Base-by-base conservation (phyloP, 2,888 invertebrate species). In the Heliconius sara region DNA sequence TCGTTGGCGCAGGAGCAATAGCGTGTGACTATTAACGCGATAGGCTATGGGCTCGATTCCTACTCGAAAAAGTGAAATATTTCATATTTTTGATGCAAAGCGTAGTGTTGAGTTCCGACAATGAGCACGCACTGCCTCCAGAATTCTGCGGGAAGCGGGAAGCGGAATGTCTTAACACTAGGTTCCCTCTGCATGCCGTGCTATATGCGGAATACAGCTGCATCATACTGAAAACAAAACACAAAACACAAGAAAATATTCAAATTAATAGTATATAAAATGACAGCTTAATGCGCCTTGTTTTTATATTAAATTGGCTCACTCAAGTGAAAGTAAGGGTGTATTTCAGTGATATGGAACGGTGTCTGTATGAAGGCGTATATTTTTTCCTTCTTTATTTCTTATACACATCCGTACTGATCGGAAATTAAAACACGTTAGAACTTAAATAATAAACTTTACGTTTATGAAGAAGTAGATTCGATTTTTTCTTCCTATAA, bases 291-390 rank as follows among this genome's bases (percentile, higher is more conserved):
- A 30, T 34, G 34, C n/a, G 57, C 16, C 57, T 73, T 73, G 57
- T 73, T 57, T 72, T 72, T 73, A 57, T 60, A 73, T 73, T 43
- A 60, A 57, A 60, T n/a, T 57, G 72, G n/a, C 52, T 73, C 72
- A 72, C 30, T 72, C 34, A 9, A n/a, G 73, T 60, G 75, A 65
- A 65, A 75, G 65, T 65, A 75, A 75, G 43, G 65, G 75, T 43
- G 27, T 43, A 27, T 65, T 75, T 75, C 65, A 75, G 65, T 75
- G 65, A 75, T 43, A 75, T 39, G 75, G 39, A 75, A 30, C 63
- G 65, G 65, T 60, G 73, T 27, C 74, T 74, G 5, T 39, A 16
- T 43, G n/a, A 43, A 74, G 39, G 34, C 7, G 47, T 52, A 72
- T 57, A 47, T 13, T n/a, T 60, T 72, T 30, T 7, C 63, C n/a